Evolutionary conservation across 2,888 invertebrate species (phyloP), one percentile per base, ranked within the genome.

Genomic region (Nephrotoma flavescens): DNA sequence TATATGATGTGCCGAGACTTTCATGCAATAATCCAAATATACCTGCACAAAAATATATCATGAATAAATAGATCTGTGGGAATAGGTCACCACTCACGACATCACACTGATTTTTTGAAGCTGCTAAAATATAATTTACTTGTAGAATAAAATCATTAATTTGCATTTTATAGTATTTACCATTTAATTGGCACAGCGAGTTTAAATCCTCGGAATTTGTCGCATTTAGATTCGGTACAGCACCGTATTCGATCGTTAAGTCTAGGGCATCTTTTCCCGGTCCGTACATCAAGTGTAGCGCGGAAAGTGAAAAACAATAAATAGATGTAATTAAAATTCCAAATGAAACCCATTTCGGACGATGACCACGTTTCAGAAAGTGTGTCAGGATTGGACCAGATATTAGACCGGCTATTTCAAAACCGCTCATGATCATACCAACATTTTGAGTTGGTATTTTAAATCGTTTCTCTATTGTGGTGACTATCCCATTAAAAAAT

Each of bases 271-370:
- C 93, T 87, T 93, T 92, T 12, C 94, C 94, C 6, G 94, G 92
- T 0, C 94, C 94, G 89, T 94, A 94, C 11, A 94, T 90, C 88
- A 94, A 92, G 89, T 94, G 94, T 5, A 94, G 94, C 41, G 94
- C 89, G 88, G 93, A 93, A 87, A 93, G 93, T 88, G 94, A 89
- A 87, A 94, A 91, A 89, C 94, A 94, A 89, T 93, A 94, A 19
- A 93, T 89, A 0, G 94, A 94, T 12, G 93, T 92, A 9, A 92
- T 92, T 88, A 92, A 91, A 88, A 92, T 89, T 47, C 91, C 91
- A 57, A 93, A 90, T 3, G 94, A 94, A 89, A 94, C 93, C 94
- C 94, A 94, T 89, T 94, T 90, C 6, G 95, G 94, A 88, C 94
- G 92, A 90, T 94, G 94, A 86, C 94, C 93, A 88, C 92, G 92